Percentiles rank a stretch among this genome's conserved stretches.
Conservation (phyloP, 2,797 vertebrate species). For the Anniella stebbinsi region DNA sequence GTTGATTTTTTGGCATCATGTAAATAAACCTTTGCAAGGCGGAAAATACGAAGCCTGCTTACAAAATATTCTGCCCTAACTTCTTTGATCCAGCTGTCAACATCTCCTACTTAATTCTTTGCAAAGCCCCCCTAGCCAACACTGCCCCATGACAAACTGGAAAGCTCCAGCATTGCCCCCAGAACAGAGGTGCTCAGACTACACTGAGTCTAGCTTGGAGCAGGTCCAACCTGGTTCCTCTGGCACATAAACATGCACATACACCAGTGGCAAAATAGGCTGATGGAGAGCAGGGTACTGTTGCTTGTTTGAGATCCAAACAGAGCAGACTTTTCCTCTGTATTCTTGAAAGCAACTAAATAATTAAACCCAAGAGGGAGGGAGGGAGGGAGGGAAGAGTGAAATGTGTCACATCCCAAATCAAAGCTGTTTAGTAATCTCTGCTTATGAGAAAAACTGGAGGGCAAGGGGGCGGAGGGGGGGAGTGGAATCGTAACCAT, state of each 20-base stretch:
- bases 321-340: slow-evolving; percentile 37
- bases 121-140: slow-evolving; percentile 13
- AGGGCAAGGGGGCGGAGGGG: slow-evolving; percentile 44
- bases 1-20: background rate
- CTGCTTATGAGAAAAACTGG: slow-evolving; percentile 64
- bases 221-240: slow-evolving; percentile 68
- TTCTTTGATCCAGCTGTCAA: slow-evolving; percentile 64
- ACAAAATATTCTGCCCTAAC: slow-evolving; percentile 56
- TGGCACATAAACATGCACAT: slow-evolving; percentile 40
- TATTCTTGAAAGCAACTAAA: background rate
- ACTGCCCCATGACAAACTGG: slow-evolving; percentile 56
- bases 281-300: slow-evolving; percentile 33
- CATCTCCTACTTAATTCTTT: slow-evolving; percentile 44
- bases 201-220: slow-evolving; percentile 54
- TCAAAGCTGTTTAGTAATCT: slow-evolving; percentile 69
- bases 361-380: slow-evolving; percentile 32
- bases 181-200: slow-evolving; percentile 11
- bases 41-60: slow-evolving; percentile 56
- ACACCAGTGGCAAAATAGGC: slow-evolving; percentile 55
- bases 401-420: slow-evolving; percentile 52
- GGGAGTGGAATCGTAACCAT: slow-evolving; percentile 57
- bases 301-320: slow-evolving; percentile 69
- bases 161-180: slow-evolving; percentile 46
- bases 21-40: slow-evolving; percentile 35
- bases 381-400: slow-evolving; percentile 55